A percentile compares a stretch with the other conserved stretches of the same genome.
These are phyloP conservation scores for Macquaria australasica DNA, from an alignment of 2,113 vertebrate species.

Conservation along the genomic window DNA sequence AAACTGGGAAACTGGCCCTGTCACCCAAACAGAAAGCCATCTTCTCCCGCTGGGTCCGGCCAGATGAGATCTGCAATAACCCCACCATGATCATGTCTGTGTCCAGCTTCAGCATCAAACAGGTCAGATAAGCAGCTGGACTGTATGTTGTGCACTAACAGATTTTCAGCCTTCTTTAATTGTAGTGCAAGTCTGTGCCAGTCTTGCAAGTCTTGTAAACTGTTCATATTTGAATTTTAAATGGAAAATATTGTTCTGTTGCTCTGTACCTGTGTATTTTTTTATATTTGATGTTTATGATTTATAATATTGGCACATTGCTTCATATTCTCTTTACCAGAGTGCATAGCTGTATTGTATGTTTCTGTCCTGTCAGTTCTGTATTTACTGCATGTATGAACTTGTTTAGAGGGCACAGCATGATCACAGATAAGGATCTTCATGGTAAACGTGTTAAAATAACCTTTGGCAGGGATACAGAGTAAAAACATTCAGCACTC, in stretches of 20 bases:
- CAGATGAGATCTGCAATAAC: slow-evolving; percentile 95
- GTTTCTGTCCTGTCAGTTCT: not conserved
- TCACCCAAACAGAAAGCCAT: slow-evolving; percentile 97
- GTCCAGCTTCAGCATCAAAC: slow-evolving; percentile 99
- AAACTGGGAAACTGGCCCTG: slow-evolving; percentile 91
- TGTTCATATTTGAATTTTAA: not conserved
- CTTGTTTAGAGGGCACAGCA: slow-evolving; percentile 21
- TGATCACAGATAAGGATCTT: not conserved
- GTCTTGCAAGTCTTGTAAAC: too few relatives aligned
- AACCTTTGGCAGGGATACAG: not conserved
- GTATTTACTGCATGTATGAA: not conserved
- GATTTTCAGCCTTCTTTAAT: not conserved
- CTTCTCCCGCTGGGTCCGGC: slow-evolving; percentile 96
- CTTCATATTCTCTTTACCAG: not conserved
- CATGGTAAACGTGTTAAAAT: not conserved
- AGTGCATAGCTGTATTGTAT: not conserved
- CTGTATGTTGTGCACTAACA: not conserved
- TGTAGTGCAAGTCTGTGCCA: not conserved
- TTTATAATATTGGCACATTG: not conserved
- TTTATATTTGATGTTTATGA: not conserved
- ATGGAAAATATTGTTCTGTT: not conserved
- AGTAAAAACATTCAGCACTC: not conserved
- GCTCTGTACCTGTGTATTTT: not conserved
- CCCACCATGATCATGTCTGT: slow-evolving; percentile 99
- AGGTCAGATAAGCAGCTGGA: slow-evolving; percentile 82